Base-by-base conservation (phyloP, 2,888 invertebrate species). In the Carpatolechia fugitivella region DNA sequence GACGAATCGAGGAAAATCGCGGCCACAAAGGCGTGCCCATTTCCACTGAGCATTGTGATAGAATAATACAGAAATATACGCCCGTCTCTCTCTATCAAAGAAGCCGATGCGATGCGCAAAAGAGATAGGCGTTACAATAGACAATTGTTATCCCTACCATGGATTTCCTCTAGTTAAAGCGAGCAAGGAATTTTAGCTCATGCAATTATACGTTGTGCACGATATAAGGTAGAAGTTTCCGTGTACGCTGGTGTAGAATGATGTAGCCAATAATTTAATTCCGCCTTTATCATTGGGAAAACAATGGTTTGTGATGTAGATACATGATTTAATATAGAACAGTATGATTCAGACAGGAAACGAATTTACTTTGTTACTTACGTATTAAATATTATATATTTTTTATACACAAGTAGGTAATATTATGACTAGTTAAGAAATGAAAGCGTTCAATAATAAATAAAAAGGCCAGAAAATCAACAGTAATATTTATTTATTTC, bases 81-180 rank as follows among this genome's bases (percentile, higher is more conserved):
- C 41, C 68, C 60, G 61, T 77, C 74, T 57, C 69, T 41, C 58
- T 85, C 82, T 67, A 61, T 65, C 85, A 81, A 84, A 85, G 79
- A 80, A 75, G 68, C 69, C 75, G 68, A 72, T 73, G 69, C 80
- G 79, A 79, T 76, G 76, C 74, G 72, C 73, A 72, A 88, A 77
- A 86, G 87, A 89, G 89, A 89, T 85, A 88, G 89, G 73, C 76
- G 76, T 71, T 69, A 89, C 89, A 90, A 90, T 90, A 87, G 89
- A 82, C 89, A 82, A 90, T 90, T 90, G 90, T 90, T 87, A 89
- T 87, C 88, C 89, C 89, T 74, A 77, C 88, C 66, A 61, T 63
- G 65, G 76, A 65, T 65, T 76, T 77, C 80, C 78, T 81, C 82
- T 85, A 80, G 78, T 69, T 66, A 70, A n/a, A 64, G 61, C 59